A percentile compares a stretch with the other conserved stretches of the same genome.
phyloP scores from a whole-genome alignment of 2,797 vertebrate genomes.

The Anguilla marmorata region DNA sequence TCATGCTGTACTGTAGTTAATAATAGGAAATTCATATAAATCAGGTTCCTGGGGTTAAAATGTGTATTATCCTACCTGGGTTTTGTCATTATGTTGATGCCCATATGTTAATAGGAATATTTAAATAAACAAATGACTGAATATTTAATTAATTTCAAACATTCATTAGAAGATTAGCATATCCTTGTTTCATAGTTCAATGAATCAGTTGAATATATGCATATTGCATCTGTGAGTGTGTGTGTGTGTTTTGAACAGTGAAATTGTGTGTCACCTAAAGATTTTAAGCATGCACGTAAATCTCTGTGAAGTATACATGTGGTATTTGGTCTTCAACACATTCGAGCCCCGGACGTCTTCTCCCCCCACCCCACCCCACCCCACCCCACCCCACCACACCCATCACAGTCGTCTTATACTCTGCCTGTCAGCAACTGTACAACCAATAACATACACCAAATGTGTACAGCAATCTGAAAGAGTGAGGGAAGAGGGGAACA shows the following conservation, averaged over 20 bases:
- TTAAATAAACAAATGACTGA: constrained; percentile 43
- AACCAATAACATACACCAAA: constrained; percentile 64
- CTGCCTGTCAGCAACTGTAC: constrained; percentile 66
- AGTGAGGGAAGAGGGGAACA: neutral
- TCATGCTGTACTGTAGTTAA: neutral
- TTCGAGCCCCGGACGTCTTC: constrained; percentile 25
- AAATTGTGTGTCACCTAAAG: constrained; percentile 19
- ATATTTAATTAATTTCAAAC: constrained; percentile 65
- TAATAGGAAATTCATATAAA: neutral
- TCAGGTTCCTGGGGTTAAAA: constrained; percentile 37
- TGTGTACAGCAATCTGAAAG: constrained; percentile 11
- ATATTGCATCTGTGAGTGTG: constrained; percentile 55
- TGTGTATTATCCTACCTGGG: constrained; percentile 43
- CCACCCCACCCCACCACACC: neutral
- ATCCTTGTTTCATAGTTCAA: constrained; percentile 71
- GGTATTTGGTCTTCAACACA: constrained; percentile 7
- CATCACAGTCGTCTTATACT: constrained; percentile 60
- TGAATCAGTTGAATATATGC: constrained; percentile 66
- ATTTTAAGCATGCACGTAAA: neutral
- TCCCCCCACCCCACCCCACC: constrained; percentile 19
- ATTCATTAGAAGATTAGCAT: constrained; percentile 72
- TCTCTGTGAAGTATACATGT: constrained; percentile 5
- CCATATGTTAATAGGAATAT: constrained; percentile 50
- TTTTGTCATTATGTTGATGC: constrained; percentile 49
- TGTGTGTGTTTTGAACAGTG: neutral